Base-by-base conservation (phyloP, 2,797 vertebrate genomes). In the Sebastes trivittatus region DNA sequence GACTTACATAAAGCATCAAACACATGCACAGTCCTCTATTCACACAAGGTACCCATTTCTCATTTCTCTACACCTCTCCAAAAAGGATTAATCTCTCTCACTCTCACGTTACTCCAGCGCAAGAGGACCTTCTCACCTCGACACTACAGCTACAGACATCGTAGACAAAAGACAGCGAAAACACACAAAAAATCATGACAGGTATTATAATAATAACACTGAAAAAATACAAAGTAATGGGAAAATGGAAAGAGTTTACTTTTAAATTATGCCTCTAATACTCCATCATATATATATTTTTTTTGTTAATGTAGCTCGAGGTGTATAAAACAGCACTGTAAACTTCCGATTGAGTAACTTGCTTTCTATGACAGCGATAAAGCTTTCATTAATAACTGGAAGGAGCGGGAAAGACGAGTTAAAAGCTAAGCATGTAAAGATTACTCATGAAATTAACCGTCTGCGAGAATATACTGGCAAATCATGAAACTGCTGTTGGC, bases 1-100 rank as follows among this genome's bases (percentile, higher is more conserved):
- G 95, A 96, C 95, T 92, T 96, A 96, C 96, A 97, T 95, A 96
- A 96, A 97, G 95, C 95, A 93, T 96, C 91, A 94, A 92, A 96
- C 95, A 97, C 97, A 97, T 96, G 97, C 96, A 95, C 95, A 93
- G 95, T 94, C 94, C 93, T 94, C 94, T 95, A 94, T 85, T 93
- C 94, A 94, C 91, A 93, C 93, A 94, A 91, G 56, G 69, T 86
- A 85, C 46, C 85, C 76, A 77, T 79, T 75, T 85, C 78, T 84
- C 78, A 59, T 69, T 62, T 87, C 87, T 86, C 85, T 72, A 72
- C 72, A 73, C 81, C 73, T 74, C 79, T 66, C 84, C 72, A 65
- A 83, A 88, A 87, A 87, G 61, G 67, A 75, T 74, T 72, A 79
- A 75, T 89, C 85, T 67, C 61, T 83, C 86, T 88, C 80, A 63